Conservation (phyloP, 2,888 invertebrate species). For the Scaptomyza polygonia region DNA sequence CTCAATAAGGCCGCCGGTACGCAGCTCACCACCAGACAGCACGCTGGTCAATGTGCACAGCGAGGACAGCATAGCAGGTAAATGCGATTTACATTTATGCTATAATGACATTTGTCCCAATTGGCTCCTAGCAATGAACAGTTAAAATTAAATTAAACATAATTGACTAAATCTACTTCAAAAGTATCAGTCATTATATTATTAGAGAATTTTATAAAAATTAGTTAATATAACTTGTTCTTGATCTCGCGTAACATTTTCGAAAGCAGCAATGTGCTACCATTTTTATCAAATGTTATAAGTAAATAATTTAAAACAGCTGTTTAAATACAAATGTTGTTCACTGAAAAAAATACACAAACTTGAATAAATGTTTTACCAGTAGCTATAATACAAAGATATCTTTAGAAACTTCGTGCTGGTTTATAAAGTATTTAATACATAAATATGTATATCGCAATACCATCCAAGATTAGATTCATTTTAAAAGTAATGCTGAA, state of each 20-base stretch:
- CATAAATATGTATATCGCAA: not conserved
- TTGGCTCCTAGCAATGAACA: too few species aligned
- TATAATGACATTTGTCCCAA: conserved; percentile 31
- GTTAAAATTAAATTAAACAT: too few species aligned
- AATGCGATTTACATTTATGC: conserved; percentile 30
- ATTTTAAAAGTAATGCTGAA: not conserved
- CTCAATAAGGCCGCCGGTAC: conserved; percentile 77
- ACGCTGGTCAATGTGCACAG: conserved; percentile 84
- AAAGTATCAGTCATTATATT: too few species aligned
- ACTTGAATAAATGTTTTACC: not conserved
- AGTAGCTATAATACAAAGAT: not conserved
- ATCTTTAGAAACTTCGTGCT: not conserved
- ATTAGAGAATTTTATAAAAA: too few species aligned
- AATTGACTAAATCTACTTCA: not conserved
- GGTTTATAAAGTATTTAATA: not conserved
- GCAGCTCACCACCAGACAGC: conserved; percentile 84
- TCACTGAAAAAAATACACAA: not conserved
- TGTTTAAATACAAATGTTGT: not conserved
- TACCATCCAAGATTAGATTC: not conserved
- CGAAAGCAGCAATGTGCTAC: too few species aligned
- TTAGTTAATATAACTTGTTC: too few species aligned
- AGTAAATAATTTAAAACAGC: not conserved
- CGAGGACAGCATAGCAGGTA: conserved; percentile 81
- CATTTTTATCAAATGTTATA: not conserved
- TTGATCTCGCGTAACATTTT: too few species aligned